Base-by-base conservation (phyloP, 2,113 vertebrate genomes). In the Calidris pygmaea region DNA sequence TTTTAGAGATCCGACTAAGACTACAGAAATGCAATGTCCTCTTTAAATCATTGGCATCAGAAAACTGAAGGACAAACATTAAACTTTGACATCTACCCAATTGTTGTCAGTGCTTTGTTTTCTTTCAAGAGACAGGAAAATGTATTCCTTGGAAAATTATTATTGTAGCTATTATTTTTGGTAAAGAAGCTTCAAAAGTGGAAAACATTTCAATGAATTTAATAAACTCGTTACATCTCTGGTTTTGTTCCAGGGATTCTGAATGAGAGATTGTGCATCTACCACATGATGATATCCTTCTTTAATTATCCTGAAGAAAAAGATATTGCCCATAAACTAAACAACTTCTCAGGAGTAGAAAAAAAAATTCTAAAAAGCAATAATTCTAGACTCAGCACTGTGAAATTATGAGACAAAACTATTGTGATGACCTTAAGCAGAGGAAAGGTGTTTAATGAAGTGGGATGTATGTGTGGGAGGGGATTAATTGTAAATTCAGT, bases 381-480 rank as follows among this genome's bases (percentile, higher is more conserved):
- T 62, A 41, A 15, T 86, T 95, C 66, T 72, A 43, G 12, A 66
- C 12, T 82, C 39, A 80, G 27, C 34, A 70, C 11, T 34, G 39
- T 82, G 71, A 96, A 79, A 29, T 50, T 93, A 65, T 63, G 47
- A 67, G 14, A 63, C 5, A 77, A 76, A 87, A 74, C 5, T 70
- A 27, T 23, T 92, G 12, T 71, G n/a, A 26, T 95, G 91, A 89
- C 89, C 84, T 96, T 93, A 92, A 82, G n/a, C 41, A 53, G 39
- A 85, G 24, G 19, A 89, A 93, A 94, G 80, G 84, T 93, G 66
- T 96, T 76, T 89, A 92, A 92, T 96, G 60, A 95, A 87, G n/a
- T 76, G 16, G 20, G 37, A 85, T 59, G 8, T 53, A 50, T 55
- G 35, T 62, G 86, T 97, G 68, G 84, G 89, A 92, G 32, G 53